A percentile compares a stretch with the other conserved stretches of the same genome.
phyloP scores from a whole-genome alignment of 2,113 vertebrate genomes.

The Lophius piscatorius region DNA sequence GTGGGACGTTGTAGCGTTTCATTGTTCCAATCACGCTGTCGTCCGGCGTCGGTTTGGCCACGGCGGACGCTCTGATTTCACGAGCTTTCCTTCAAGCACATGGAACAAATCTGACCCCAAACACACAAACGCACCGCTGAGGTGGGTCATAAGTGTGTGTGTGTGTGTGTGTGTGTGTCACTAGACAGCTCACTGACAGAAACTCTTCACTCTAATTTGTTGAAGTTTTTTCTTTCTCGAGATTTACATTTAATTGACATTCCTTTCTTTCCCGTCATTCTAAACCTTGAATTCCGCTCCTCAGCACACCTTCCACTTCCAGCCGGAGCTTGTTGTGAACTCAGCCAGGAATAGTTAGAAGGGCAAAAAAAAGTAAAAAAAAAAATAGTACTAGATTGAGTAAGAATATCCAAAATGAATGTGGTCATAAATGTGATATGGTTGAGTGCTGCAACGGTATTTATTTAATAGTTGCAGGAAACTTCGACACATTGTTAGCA shows the following conservation, averaged over 20 bases:
- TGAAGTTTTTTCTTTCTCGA: background rate
- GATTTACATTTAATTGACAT: constrained; percentile 3
- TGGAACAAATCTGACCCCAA: constrained; percentile 18
- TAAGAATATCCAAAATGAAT: too few relatives aligned
- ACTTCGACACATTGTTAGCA: too few relatives aligned
- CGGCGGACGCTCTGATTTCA: constrained; percentile 25
- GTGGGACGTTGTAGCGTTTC: background rate
- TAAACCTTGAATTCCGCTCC: background rate
- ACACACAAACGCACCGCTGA: background rate
- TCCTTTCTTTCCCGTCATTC: constrained; percentile 11
- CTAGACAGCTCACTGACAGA: background rate
- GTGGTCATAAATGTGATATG: too few relatives aligned
- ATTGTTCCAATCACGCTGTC: constrained; percentile 17
- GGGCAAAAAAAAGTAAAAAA: too few relatives aligned
- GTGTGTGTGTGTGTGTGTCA: constrained; percentile 2
- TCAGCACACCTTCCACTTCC: background rate
- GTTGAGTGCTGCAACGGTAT: too few relatives aligned
- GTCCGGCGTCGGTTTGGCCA: too few relatives aligned
- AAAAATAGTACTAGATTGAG: too few relatives aligned
- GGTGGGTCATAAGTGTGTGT: constrained; percentile 1
- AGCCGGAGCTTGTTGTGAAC: background rate
- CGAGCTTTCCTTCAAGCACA: constrained; percentile 12
- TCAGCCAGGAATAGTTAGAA: background rate
- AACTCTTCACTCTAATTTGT: background rate
- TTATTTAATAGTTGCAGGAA: too few relatives aligned